Conservation (phyloP, 2,888 invertebrate species). For the Tetrapedia diversipes region DNA sequence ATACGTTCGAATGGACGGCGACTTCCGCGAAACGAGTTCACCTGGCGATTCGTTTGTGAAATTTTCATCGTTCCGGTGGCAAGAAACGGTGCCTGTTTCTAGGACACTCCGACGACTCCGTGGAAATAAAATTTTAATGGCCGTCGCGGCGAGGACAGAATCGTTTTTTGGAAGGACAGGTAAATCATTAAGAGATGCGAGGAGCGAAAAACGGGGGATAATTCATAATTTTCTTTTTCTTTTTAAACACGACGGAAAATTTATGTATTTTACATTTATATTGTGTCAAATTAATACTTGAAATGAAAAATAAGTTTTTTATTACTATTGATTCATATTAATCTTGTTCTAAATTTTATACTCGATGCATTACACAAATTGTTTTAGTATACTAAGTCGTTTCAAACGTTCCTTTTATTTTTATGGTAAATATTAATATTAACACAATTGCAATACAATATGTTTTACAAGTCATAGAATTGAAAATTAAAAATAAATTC, state of each 20-base stretch:
- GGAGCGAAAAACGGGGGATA: no score
- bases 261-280: not conserved
- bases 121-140: not conserved
- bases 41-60: not conserved
- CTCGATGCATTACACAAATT: no score
- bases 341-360: no score
- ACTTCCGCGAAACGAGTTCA: constrained; percentile 9
- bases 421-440: no score
- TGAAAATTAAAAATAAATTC: constrained; percentile 10
- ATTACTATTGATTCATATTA: no score
- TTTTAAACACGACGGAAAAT: not conserved
- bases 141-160: not conserved
- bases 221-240: no score
- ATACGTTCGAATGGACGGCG: not conserved
- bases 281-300: no score
- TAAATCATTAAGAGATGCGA: not conserved
- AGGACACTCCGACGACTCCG: not conserved
- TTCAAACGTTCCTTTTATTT: no score
- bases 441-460: no score
- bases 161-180: not conserved
- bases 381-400: no score
- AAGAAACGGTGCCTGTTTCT: not conserved
- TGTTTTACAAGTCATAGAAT: no score
- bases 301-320: no score
- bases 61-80: not conserved